Evolutionary conservation across 2,797 vertebrate genomes (phyloP), one percentile per base, ranked within the genome.

Genomic region (Lepidocolaptes lacrymiger): DNA sequence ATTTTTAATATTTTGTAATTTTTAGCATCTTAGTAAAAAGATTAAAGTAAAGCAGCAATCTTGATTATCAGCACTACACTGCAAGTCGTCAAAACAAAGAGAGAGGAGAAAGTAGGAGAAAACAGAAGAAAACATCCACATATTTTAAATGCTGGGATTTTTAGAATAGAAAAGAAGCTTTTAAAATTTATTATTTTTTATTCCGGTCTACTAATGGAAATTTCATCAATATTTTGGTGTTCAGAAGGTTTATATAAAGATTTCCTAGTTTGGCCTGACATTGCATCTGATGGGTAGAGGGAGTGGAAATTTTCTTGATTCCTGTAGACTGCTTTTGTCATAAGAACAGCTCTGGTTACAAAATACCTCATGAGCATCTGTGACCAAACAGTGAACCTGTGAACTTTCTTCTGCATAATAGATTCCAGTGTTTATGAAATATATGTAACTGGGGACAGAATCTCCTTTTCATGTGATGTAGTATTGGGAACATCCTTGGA

Each of bases 311-410:
- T 72, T 87, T 76, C 46, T 41, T 5, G 3, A 36, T 76, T 77
- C 61, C 23, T 74, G 18, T 69, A 49, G 23, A 15, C 52, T 75
- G 17, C 7, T 58, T 67, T 91, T 95, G 73, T 66, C 37, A 24
- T 44, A 22, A 81, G 34, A 36, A 22, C 61, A 62, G 1, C 43
- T 56, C 15, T 63, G 71, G 30, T 93, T 92, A 61, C 75, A 77
- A 71, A 87, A 80, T 34, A 69, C 32, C 26, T 85, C 24, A 6
- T 37, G 67, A 91, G 83, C 69, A 86, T 93, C 54, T 92, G 75
- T 92, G 91, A 88, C 78, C 85, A 85, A 64, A 67, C 12, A 51
- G n/a, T 81, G 85, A 96, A 94, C 85, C 89, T 88, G 59, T 89
- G 85, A 95, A 89, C 73, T 88, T 91, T 76, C 77, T 89, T 68